Evolutionary conservation across 2,797 vertebrate genomes (phyloP), one percentile per base, ranked within the genome.

Genomic region (Sebastes nivosus): DNA sequence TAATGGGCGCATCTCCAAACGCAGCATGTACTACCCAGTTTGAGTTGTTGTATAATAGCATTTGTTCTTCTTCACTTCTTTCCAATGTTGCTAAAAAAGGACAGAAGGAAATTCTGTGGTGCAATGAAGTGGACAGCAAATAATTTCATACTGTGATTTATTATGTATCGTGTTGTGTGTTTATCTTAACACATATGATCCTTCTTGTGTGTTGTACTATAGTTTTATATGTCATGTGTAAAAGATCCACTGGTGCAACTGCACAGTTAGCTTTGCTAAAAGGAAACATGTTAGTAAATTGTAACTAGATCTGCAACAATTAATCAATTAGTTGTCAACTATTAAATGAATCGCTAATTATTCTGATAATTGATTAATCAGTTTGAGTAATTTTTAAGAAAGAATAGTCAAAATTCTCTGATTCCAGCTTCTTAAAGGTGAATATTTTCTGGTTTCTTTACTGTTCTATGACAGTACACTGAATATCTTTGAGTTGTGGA

Each of bases 51-150:
- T 64, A 27, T 79, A 69, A 77, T 32, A 58, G 18, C 20, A 77
- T 80, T 82, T 80, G 63, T 83, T 81, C 59, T 77, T 85, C 75
- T 79, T 77, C 69, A 68, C 30, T 75, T 79, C 24, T 77, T 72
- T 36, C 24, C 32, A 72, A 29, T 36, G 46, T 8, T 29, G 42
- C 77, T 65, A 42, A 6, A 65, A 72, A 61, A 25, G 24, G 24
- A 74, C 50, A 65, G 22, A 72, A 36, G 34, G 29, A 32, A 46
- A 59, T 72, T 76, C 7, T 57, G 16, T 13, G 2, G 57, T 0
- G 2, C 36, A 34, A 4, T 84, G 52, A 82, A 42, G 46, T 63
- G 32, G 8, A 71, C 22, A 42, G 36, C 2, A 57, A 76, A 67
- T 54, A 2, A 50, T 42, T 34, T 30, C 3, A 11, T 34, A 22